Conservation (phyloP, 2,113 vertebrate species). For the Dipodomys ordii region DNA sequence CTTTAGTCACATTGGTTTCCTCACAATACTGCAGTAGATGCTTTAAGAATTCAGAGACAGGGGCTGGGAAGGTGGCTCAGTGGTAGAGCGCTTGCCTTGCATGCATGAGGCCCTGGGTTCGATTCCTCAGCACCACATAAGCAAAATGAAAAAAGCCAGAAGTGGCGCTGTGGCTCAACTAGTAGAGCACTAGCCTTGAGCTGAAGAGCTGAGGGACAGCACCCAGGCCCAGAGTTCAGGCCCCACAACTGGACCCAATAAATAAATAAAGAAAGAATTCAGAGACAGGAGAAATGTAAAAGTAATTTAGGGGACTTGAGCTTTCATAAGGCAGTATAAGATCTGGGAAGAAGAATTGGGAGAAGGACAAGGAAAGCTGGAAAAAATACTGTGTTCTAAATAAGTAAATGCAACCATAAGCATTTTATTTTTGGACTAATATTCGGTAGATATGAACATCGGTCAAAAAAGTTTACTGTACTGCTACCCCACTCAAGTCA, state of each 20-base stretch:
- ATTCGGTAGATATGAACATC: background rate
- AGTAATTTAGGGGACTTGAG: background rate
- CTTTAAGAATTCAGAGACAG: background rate
- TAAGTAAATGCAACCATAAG: accelerated
- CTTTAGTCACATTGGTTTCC: background rate
- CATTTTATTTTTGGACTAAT: background rate
- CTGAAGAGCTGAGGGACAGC: too few relatives aligned
- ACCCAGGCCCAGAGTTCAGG: too few relatives aligned
- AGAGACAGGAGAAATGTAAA: background rate
- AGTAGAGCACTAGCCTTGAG: too few relatives aligned
- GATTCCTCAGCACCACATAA: too few relatives aligned
- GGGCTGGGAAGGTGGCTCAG: too few relatives aligned
- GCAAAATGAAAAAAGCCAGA: too few relatives aligned
- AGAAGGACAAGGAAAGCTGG: background rate
- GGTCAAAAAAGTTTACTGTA: background rate
- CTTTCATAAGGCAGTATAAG: background rate
- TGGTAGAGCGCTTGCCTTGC: too few relatives aligned
- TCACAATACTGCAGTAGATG: background rate
- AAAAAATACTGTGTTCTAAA: background rate
- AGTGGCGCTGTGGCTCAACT: too few relatives aligned
- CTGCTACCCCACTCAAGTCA: background rate
- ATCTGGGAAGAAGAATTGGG: background rate
- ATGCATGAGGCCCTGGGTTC: too few relatives aligned
- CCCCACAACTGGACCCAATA: too few relatives aligned
- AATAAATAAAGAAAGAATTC: too few relatives aligned